phyloP scores from a whole-genome alignment of 2,888 invertebrate species.

The Chaetogeoica ovagalla region DNA sequence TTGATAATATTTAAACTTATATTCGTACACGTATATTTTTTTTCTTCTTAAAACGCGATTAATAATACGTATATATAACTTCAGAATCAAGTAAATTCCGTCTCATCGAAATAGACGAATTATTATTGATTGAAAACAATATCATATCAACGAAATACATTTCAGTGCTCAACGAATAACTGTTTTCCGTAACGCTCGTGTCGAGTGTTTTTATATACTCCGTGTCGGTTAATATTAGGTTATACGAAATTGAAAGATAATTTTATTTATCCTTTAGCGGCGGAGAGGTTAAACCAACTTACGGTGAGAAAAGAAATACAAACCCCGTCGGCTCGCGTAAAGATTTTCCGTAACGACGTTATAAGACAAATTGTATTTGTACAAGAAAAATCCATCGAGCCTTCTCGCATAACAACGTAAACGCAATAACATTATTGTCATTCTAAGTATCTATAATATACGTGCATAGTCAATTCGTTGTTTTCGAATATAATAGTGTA shows the following conservation, averaged over 20 bases:
- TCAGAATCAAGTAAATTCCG: too few relatives aligned
- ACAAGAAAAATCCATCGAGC: background rate
- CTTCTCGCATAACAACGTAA: background rate
- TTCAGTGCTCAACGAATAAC: background rate
- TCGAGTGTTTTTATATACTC: background rate
- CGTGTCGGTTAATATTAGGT: background rate
- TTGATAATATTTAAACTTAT: too few relatives aligned
- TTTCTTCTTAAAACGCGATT: too few relatives aligned
- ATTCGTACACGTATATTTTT: too few relatives aligned
- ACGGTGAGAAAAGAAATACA: background rate
- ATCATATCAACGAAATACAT: background rate
- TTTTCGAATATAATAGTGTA: too few relatives aligned
- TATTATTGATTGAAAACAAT: too few relatives aligned
- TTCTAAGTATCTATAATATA: too few relatives aligned
- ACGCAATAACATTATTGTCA: constrained; percentile 6
- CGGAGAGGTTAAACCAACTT: background rate
- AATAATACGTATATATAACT: too few relatives aligned
- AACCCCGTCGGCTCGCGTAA: background rate
- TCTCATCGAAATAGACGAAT: too few relatives aligned
- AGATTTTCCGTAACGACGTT: constrained; percentile 4
- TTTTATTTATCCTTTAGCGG: constrained; percentile 10
- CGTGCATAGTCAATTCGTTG: too few relatives aligned
- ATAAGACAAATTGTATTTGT: constrained; percentile 26
- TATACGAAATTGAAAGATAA: constrained; percentile 24
- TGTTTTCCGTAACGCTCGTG: background rate